phyloP scores from a whole-genome alignment of 1,140 invertebrate genomes.

The Doryteuthis pealeii region DNA sequence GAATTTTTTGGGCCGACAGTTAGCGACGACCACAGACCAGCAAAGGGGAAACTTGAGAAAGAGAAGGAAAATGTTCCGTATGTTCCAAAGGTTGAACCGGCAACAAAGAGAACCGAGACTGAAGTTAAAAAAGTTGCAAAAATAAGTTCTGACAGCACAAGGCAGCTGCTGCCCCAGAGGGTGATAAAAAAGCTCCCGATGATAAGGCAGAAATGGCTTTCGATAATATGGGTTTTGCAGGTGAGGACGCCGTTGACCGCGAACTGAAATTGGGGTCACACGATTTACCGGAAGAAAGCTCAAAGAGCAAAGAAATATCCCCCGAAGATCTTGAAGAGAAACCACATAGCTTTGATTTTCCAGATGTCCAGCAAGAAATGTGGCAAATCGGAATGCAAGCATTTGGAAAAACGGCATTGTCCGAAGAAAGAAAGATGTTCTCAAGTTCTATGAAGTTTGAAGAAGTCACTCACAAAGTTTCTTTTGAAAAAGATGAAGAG shows the following conservation, averaged over 20 bases:
- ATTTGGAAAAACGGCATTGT: not conserved
- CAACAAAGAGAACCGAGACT: not conserved
- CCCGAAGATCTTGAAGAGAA: conserved; percentile 51
- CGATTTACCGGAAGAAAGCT: not conserved
- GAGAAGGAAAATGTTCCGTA: not conserved
- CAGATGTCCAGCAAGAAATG: conserved; percentile 34
- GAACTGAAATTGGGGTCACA: not conserved
- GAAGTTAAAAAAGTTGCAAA: not conserved
- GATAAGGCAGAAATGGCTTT: conserved; percentile 46
- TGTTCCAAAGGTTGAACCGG: not conserved
- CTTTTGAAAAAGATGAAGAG: not conserved
- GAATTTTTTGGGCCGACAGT: not conserved
- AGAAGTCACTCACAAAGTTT: conserved; percentile 7
- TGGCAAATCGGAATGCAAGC: conserved; percentile 21
- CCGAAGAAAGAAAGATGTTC: not conserved
- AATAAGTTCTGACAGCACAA: not conserved
- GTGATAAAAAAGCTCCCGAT: not conserved
- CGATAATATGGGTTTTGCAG: conserved; percentile 63
- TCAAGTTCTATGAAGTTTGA: conserved; percentile 5
- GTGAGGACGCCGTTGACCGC: conserved; percentile 57
- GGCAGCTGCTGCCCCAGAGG: conserved; percentile 9
- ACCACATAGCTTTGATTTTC: conserved; percentile 38
- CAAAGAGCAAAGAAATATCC: conserved; percentile 42
- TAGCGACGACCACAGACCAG: not conserved
- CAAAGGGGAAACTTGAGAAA: not conserved